Percentiles rank a stretch among this genome's conserved stretches.
Evolutionary conservation across 2,797 vertebrate species (phyloP).

Genomic region (Aplochiton taeniatus): DNA sequence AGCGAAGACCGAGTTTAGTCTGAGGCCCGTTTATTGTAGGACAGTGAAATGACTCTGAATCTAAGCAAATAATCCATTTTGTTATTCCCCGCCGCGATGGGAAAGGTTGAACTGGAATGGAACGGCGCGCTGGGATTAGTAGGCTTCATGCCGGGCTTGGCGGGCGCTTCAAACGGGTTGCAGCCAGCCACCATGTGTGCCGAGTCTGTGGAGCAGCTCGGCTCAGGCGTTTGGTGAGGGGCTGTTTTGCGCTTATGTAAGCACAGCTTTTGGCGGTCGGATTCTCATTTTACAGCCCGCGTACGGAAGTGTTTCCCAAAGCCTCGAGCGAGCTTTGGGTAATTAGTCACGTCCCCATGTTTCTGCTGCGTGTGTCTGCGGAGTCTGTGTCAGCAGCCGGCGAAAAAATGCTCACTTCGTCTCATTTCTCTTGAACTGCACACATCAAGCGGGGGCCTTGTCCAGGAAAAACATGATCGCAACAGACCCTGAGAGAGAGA

Average conservation of each 20-base stretch:
- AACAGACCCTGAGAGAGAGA: constrained; percentile 24
- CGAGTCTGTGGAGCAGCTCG: constrained; percentile 47
- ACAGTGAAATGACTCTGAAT: neutral
- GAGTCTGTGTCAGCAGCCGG: constrained; percentile 22
- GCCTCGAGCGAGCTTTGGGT: constrained; percentile 40
- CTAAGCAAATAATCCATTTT: too few species aligned
- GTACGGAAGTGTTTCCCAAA: constrained; percentile 56
- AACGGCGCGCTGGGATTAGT: too few species aligned
- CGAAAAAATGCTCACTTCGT: constrained; percentile 41
- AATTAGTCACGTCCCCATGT: constrained; percentile 56
- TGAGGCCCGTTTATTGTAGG: constrained; percentile 10
- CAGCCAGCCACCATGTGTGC: constrained; percentile 56
- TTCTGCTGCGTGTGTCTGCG: constrained; percentile 33
- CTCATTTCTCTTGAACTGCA: constrained; percentile 34
- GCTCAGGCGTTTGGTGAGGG: constrained; percentile 33
- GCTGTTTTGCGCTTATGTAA: constrained; percentile 45
- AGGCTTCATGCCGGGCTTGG: too few species aligned
- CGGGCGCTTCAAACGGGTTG: constrained; percentile 40
- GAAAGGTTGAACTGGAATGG: too few species aligned
- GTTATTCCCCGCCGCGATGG: too few species aligned
- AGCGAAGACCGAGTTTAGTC: neutral
- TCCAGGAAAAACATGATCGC: constrained; percentile 50
- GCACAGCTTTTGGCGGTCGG: constrained; percentile 52
- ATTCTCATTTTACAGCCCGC: constrained; percentile 61
- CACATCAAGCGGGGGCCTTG: constrained; percentile 29